Conservation (phyloP, 2,797 vertebrate species). For the Geotrypetes seraphini region DNA sequence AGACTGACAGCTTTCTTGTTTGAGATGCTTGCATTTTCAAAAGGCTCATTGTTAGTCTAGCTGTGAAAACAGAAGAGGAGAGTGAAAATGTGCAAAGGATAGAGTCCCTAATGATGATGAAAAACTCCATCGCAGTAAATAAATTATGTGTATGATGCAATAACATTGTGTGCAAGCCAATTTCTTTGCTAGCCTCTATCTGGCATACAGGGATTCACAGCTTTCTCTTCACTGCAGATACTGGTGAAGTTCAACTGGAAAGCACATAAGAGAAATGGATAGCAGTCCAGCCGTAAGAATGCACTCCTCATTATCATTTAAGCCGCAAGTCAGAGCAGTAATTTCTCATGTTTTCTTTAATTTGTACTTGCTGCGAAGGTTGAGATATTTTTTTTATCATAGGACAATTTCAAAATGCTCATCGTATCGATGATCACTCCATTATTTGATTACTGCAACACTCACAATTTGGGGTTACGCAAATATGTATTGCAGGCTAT, state of each 20-base stretch:
- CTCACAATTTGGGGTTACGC: too few relatives aligned
- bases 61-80: constrained; percentile 24
- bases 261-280: constrained; percentile 5
- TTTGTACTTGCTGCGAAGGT: too few relatives aligned
- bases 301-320: too few relatives aligned
- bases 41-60: constrained; percentile 11
- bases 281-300: not conserved
- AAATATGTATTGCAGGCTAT: too few relatives aligned
- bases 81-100: constrained; percentile 21
- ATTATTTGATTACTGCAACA: too few relatives aligned
- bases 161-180: constrained; percentile 2
- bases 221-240: constrained; percentile 13
- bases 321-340: too few relatives aligned
- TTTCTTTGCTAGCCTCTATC: constrained; percentile 23
- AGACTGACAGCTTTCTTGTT: constrained; percentile 20
- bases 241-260: constrained; percentile 1
- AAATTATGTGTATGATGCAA: constrained; percentile 14
- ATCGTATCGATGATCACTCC: too few relatives aligned
- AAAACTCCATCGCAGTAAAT: constrained; percentile 16
- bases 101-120: constrained; percentile 11
- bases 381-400: too few relatives aligned
- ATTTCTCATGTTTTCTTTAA: too few relatives aligned
- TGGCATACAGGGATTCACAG: constrained; percentile 6
- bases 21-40: constrained; percentile 9
- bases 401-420: too few relatives aligned